phyloP scores from a whole-genome alignment of 1,140 invertebrate species.

The Drosophila pseudoananassae region DNA sequence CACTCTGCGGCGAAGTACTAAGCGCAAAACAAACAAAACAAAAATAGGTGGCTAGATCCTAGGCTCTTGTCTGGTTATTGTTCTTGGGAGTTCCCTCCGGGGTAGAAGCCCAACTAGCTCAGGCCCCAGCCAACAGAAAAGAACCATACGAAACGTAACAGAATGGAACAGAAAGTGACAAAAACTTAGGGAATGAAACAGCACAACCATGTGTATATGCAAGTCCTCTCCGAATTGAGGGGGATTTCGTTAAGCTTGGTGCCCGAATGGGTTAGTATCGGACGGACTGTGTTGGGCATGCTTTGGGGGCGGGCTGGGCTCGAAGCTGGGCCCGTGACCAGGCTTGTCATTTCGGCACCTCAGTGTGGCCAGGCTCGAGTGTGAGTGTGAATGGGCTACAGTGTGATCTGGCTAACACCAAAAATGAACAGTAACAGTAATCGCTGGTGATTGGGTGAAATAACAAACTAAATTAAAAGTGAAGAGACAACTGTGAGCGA shows the following conservation, averaged over 20 bases:
- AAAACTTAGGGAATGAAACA: constrained; percentile 8
- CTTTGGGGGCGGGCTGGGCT: constrained; percentile 12
- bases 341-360: background rate
- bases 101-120: constrained; percentile 2
- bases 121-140: constrained; percentile 15
- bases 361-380: constrained; percentile 5
- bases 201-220: constrained; percentile 13
- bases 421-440: constrained; percentile 2
- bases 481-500: constrained; percentile 11
- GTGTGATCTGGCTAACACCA: constrained; percentile 14
- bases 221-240: background rate
- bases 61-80: background rate
- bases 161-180: constrained; percentile 14
- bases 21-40: background rate
- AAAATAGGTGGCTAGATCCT: background rate
- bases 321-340: constrained; percentile 13
- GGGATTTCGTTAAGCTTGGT: background rate
- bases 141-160: constrained; percentile 5
- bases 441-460: constrained; percentile 1
- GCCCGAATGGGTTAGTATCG: background rate
- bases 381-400: background rate
- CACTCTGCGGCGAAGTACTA: constrained; percentile 14
- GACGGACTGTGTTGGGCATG: constrained; percentile 33
- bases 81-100: constrained; percentile 1
- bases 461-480: constrained; percentile 14